Base-by-base conservation (phyloP, 1,140 invertebrate species). In the Hirudo medicinalis region DNA sequence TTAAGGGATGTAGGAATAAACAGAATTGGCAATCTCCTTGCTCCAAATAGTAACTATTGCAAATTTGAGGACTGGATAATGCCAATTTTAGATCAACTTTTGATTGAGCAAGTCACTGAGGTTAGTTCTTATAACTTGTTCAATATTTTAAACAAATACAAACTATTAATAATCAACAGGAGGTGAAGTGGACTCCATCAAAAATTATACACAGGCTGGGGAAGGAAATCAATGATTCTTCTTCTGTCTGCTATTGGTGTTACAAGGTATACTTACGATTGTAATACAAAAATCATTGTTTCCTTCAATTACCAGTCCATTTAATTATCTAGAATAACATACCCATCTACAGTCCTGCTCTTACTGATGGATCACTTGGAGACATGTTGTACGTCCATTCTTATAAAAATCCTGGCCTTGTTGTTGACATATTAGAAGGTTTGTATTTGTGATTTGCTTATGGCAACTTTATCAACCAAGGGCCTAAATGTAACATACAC, bases 381-480 rank as follows among this genome's bases (percentile, higher is more conserved):
- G 97, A 99, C 81, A 99, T 99, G 95, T 90, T 99, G 86, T 99
- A 94, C 81, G 97, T 99, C 76, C 96, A 99, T 84, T 94, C 93
- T 0, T 96, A 89, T 78, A 89, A 87, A 78, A 90, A 90, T 78
- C 91, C 93, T 57, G 95, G 94, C 9, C 84, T 99, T 20, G 85
- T 95, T 15, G 81, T 99, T 55, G 96, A 99, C 80, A 95, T 99
- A 80, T 83, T 96, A 70, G 89, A 91, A 82, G 89, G 89, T 88
- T 82, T 25, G 19, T 25, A 57, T 25, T 57, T 57, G 20, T 2
- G 29, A 25, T 63, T 63, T n/a, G 3, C 22, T 13, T 22, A 32
- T 15, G 20, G 15, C 15, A 17, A 49, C 11, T 49, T 49, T 49
- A 49, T 49, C 0, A 17, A 11, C 19, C 11, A 63, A 63, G 22